Conservation (phyloP, 2,888 invertebrate species). For the Lithophane socia region DNA sequence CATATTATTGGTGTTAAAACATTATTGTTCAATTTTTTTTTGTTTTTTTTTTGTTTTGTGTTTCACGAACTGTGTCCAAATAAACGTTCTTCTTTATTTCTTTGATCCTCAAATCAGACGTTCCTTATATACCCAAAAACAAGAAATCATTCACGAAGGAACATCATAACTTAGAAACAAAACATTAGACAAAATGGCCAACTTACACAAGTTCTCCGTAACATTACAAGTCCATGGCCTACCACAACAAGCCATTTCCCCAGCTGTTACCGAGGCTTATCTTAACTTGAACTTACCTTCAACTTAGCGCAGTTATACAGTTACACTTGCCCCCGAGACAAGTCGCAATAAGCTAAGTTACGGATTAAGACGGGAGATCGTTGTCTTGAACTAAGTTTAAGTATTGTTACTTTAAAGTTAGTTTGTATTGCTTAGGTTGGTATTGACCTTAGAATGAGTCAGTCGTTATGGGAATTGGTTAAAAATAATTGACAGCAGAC, state of each 20-base stretch:
- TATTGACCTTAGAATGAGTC: not conserved
- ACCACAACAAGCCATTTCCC: constrained; percentile 34
- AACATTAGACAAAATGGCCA: not conserved
- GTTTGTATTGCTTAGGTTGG: constrained; percentile 9
- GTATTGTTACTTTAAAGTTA: constrained; percentile 20
- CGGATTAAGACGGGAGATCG: constrained; percentile 57
- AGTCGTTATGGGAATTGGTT: not conserved
- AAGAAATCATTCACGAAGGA: not conserved
- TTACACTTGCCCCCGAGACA: constrained; percentile 44
- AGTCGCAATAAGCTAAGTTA: constrained; percentile 43
- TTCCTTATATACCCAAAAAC: not conserved
- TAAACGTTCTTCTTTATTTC: too few relatives aligned
- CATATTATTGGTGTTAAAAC: too few relatives aligned
- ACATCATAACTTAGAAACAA: not conserved
- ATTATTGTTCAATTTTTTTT: too few relatives aligned
- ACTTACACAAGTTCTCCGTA: not conserved
- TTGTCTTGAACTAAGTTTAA: constrained; percentile 47
- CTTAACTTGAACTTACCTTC: constrained; percentile 53
- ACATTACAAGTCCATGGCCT: constrained; percentile 29
- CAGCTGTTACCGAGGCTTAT: constrained; percentile 43
- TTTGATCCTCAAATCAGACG: not conserved
- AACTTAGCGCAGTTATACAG: constrained; percentile 41
- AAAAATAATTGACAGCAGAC: too few relatives aligned
- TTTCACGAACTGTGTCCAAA: too few relatives aligned
- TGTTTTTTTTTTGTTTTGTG: too few relatives aligned